Conservation (phyloP, 2,113 vertebrate genomes). For the Poecilia latipinna region DNA sequence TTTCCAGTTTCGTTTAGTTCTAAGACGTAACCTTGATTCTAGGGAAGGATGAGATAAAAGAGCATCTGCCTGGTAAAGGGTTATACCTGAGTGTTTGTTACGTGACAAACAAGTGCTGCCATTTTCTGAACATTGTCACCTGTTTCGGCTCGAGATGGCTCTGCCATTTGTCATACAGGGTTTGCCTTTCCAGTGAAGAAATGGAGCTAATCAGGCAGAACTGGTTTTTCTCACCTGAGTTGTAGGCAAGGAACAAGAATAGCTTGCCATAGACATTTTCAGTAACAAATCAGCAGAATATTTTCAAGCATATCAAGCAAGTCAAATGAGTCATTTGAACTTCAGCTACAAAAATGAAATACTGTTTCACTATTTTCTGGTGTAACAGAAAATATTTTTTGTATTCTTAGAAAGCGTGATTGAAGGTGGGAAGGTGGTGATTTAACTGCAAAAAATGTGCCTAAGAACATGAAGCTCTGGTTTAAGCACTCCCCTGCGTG, state of each 20-base stretch:
- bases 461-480: no score
- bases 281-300: background rate
- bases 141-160: conserved; percentile 28
- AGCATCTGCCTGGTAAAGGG: background rate
- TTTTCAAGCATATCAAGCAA: background rate
- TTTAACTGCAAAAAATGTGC: no score
- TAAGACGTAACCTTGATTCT: no score
- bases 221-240: conserved; percentile 29
- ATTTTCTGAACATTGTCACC: background rate
- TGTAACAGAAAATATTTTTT: background rate
- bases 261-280: background rate
- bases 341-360: background rate
- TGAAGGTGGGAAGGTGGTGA: no score
- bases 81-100: conserved; percentile 6
- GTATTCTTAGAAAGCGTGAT: no score
- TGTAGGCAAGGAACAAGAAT: background rate
- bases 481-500: no score
- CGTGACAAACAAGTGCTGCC: background rate
- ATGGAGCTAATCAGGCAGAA: conserved; percentile 57
- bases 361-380: background rate
- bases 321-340: background rate
- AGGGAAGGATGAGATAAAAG: no score
- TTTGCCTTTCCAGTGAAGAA: conserved; percentile 3
- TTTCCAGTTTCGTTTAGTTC: no score
- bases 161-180: conserved; percentile 36